Base-by-base conservation (phyloP, 2,888 invertebrate genomes). In the Scrobipalpa atriplicella region DNA sequence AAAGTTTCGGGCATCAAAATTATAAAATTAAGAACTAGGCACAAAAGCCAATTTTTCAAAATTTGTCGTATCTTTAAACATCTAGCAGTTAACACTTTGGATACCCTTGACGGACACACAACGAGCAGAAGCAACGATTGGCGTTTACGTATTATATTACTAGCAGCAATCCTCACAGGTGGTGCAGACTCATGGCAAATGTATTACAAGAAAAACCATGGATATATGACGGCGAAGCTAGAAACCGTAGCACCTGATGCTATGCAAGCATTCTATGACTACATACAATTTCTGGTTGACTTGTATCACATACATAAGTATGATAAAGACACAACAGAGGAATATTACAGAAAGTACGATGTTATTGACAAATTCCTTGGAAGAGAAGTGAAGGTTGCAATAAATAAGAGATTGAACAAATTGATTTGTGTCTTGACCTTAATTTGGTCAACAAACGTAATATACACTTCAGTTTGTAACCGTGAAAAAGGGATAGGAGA, bases 241-340 rank as follows among this genome's bases (percentile, higher is more conserved):
- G 58, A 58, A 38, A 29, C 58, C n/a, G 58, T 58, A 58, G 58
- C 58, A 16, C 58, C 58, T 58, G 58, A 58, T 10, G 58, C 38
- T 9, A n/a, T 63, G 38, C 63, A 63, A 51, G 5, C 29, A 1
- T 38, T 51, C 29, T 51, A 18, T 29, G 63, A 63, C 18, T 52
- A 38, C 16, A 36, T 41, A 7, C 52, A 36, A 39, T 63, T 52
- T n/a, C 6, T 63, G 11, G 36, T 52, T 18, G 63, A 63, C 52
- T 52, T 63, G 13, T 63, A 38, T 21, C 47, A 38, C 13, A 38
- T 52, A n/a, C 29, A 21, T n/a, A 63, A 63, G 18, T 52, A 38
- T n/a, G 63, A 51, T 11, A 63, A 29, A 51, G 16, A 52, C 11
- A 13, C 47, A 9, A 36, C 52, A 13, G 19, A 51, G n/a, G 63